Evolutionary conservation across 2,113 vertebrate species (phyloP), one percentile per base, ranked within the genome.

Genomic region (Vulpes lagopus): DNA sequence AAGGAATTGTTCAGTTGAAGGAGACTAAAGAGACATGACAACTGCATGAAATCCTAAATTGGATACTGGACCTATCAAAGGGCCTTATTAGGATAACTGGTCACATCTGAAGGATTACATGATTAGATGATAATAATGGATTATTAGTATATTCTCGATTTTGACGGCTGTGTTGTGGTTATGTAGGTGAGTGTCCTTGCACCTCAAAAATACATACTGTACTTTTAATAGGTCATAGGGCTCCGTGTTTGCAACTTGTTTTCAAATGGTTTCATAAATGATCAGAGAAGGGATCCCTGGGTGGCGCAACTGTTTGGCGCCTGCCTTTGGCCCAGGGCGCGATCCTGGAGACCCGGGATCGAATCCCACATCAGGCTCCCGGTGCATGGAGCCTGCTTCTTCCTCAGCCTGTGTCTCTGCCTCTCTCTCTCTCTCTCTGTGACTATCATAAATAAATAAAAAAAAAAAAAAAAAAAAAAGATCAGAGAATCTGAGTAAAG

Each of bases 401-500:
- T n/a, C n/a, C n/a, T n/a, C n/a, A n/a, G n/a, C n/a, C n/a, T n/a
- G n/a, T n/a, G n/a, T n/a, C n/a, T n/a, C n/a, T n/a, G n/a, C n/a
- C n/a, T n/a, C n/a, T n/a, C n/a, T n/a, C n/a, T n/a, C n/a, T n/a
- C n/a, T n/a, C n/a, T n/a, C n/a, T n/a, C n/a, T n/a, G n/a, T n/a
- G n/a, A n/a, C n/a, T n/a, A n/a, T n/a, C n/a, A n/a, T n/a, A n/a
- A n/a, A n/a, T n/a, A n/a, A n/a, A n/a, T n/a, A n/a, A n/a, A n/a
- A n/a, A n/a, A n/a, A n/a, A n/a, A n/a, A n/a, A n/a, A n/a, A n/a
- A n/a, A n/a, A n/a, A n/a, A n/a, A n/a, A n/a, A n/a, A n/a, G 43
- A 78, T 78, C 73, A 51, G 74, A 94, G 76, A 92, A 73, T 64
- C 53, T 90, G n/a, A 57, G 32, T 78, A 92, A 69, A 95, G 10